Evolutionary conservation across 1,140 invertebrate species (phyloP), one percentile per base, ranked within the genome.

Genomic region (Neodiprion pinetum): DNA sequence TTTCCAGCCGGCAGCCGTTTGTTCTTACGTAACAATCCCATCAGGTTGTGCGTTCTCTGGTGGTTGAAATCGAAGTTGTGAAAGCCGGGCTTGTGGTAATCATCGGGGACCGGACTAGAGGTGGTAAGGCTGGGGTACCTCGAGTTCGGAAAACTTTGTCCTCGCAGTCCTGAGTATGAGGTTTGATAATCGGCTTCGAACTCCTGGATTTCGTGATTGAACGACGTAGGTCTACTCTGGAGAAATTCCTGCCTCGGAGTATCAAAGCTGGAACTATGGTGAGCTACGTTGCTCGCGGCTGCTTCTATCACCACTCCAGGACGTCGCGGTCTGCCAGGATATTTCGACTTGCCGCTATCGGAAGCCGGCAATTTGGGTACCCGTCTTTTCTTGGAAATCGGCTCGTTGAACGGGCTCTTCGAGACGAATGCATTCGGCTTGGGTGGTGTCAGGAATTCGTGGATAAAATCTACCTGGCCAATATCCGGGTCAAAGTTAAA

Each of bases 21-120:
- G 72, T 85, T 87, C 53, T 89, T 89, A 87, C 88, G 88, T n/a
- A 88, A 49, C 3, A 87, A 61, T 5, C 86, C 85, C 7, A 87
- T 69, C 7, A 87, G 76, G 74, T 89, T 89, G 67, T 89, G 86
- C 17, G 80, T 84, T 74, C 83, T 81, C 0, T 85, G 85, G 70
- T 87, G 82, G 71, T 88, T 87, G 7, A 84, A 70, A 10, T 83
- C 82, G 12, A 74, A 79, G 12, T 73, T 40, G n/a, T 84, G 80
- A 17, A 70, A 77, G 47, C 72, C 77, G 11, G 53, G 72, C 11
- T 12, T 12, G 11, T 9, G 53, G n/a, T 61, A 61, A 61, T 61
- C 53, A 17, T 61, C 53, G 11, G 53, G n/a, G 53, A 61, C 80
- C 0, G 80, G 73, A 5, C 66, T 69, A 9, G 84, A 67, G 0